These are phyloP conservation scores for Subanguina moxae DNA, from an alignment of 1,140 invertebrate genomes.

Conservation along the genomic window DNA sequence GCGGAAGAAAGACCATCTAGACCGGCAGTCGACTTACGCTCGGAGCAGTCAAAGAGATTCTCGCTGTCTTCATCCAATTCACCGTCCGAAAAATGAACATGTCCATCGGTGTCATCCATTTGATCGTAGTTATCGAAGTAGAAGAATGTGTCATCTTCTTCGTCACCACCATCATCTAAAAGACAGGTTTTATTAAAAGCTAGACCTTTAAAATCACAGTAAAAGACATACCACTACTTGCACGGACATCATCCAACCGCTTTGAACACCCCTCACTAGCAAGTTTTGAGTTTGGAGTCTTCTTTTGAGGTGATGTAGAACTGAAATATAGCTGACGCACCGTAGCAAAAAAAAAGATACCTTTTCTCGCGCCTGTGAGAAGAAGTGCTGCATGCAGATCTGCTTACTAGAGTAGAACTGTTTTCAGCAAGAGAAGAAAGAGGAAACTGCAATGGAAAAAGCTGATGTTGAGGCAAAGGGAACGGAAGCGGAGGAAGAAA, in stretches of 20 bases:
- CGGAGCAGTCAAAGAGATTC: background rate
- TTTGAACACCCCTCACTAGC: background rate
- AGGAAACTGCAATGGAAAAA: conserved; percentile 41
- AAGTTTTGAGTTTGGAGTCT: background rate
- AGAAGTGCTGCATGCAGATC: too few relatives aligned
- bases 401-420: too few relatives aligned
- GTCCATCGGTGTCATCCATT: conserved; percentile 27
- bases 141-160: conserved; percentile 40
- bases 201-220: background rate
- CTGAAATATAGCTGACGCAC: too few relatives aligned
- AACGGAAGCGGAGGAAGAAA: conserved; percentile 44
- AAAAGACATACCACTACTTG: conserved; percentile 22
- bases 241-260: conserved; percentile 3
- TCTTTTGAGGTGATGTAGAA: conserved; percentile 5
- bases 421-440: conserved; percentile 14
- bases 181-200: conserved; percentile 4
- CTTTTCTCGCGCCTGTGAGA: too few relatives aligned
- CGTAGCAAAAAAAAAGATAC: too few relatives aligned
- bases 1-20: conserved; percentile 10
- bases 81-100: conserved; percentile 24
- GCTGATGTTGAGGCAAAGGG: conserved; percentile 26
- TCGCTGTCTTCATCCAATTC: conserved; percentile 14
- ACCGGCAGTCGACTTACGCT: background rate
- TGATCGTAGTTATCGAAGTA: conserved; percentile 1
- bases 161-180: conserved; percentile 35